Evolutionary conservation across 1,140 invertebrate genomes (phyloP).

Genomic region (Euschistus heros): DNA sequence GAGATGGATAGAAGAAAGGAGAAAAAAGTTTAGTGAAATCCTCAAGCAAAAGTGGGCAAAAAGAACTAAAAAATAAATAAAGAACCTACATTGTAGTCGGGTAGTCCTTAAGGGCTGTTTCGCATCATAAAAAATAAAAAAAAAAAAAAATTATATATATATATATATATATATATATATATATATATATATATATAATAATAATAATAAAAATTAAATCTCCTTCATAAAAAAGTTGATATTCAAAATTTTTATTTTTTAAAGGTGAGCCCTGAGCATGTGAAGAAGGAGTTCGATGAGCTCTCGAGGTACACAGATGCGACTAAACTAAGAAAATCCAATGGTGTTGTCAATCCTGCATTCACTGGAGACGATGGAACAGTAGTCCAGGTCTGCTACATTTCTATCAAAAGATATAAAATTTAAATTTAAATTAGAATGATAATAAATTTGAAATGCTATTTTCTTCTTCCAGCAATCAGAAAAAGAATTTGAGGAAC

Average conservation of each 20-base stretch:
- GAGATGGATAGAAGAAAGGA: too few relatives aligned
- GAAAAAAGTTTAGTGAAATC: too few relatives aligned
- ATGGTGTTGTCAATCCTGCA: neutral
- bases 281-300: slow-evolving; percentile 3
- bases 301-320: neutral
- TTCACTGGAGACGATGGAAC: slow-evolving; percentile 17
- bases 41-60: too few relatives aligned
- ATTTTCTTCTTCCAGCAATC: slow-evolving; percentile 1
- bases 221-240: too few relatives aligned
- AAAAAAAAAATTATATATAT: too few relatives aligned
- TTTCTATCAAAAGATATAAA: neutral
- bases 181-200: too few relatives aligned
- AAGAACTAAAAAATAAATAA: too few relatives aligned
- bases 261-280: slow-evolving; percentile 6
- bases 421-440: neutral
- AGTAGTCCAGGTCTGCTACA: slow-evolving; percentile 11
- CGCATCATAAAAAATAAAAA: too few relatives aligned
- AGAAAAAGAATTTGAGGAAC: neutral
- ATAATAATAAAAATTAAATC: too few relatives aligned
- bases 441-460: neutral
- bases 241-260: neutral
- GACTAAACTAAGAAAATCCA: slow-evolving; percentile 6
- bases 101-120: too few relatives aligned
- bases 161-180: too few relatives aligned
- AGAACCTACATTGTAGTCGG: too few relatives aligned